Evolutionary conservation across 2,113 vertebrate species (phyloP).

Genomic region (Cichladusa arquata): DNA sequence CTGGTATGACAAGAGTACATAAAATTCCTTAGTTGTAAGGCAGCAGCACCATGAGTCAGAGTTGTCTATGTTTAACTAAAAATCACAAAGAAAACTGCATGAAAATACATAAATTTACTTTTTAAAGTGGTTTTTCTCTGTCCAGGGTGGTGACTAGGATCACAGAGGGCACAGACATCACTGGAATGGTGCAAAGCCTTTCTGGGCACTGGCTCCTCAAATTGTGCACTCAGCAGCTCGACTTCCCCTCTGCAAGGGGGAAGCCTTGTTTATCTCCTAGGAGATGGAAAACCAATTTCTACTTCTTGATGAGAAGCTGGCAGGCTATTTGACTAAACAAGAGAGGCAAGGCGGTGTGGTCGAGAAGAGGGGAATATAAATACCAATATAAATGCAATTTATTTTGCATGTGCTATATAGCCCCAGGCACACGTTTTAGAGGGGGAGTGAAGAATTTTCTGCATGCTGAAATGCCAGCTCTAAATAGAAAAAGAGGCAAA

Average conservation of each 20-base stretch:
- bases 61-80: not conserved
- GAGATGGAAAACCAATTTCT: conserved; percentile 59
- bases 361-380: conserved; percentile 48
- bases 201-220: fast-evolving
- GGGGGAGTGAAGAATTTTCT: not conserved
- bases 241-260: conserved; percentile 3
- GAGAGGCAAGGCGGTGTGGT: conserved; percentile 18
- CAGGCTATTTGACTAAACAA: conserved; percentile 53
- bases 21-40: not conserved
- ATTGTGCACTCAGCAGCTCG: not conserved
- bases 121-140: not conserved
- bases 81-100: not conserved
- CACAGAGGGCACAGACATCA: not conserved
- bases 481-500: conserved; percentile 20
- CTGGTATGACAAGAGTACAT: not conserved
- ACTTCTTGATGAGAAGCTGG: conserved; percentile 66
- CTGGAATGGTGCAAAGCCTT: not conserved
- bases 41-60: not conserved
- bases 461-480: not conserved
- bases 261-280: conserved; percentile 60
- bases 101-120: not conserved
- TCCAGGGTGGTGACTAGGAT: not conserved
- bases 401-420: conserved; percentile 57
- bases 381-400: conserved; percentile 59
- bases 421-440: not conserved